A percentile compares a stretch with the other conserved stretches of the same genome.
Conservation (phyloP, 1,140 invertebrate species). For the Doryteuthis pealeii region DNA sequence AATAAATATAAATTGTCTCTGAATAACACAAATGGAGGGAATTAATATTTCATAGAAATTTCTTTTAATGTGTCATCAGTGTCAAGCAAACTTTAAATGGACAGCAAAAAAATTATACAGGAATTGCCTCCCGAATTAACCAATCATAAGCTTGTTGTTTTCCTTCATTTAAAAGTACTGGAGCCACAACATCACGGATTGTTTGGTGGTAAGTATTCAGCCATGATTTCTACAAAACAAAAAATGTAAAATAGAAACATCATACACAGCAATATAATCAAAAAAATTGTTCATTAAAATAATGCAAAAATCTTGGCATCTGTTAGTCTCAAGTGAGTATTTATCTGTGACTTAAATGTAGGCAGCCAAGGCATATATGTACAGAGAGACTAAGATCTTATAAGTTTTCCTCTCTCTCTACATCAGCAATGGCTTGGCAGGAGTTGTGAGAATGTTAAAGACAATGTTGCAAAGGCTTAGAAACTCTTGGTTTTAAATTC, state of each 20-base stretch:
- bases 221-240: slow-evolving; percentile 66
- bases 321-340: too few species aligned
- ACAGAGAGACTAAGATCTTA: not conserved
- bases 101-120: slow-evolving; percentile 34
- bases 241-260: slow-evolving; percentile 18
- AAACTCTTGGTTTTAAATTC: too few species aligned
- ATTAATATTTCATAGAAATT: not conserved
- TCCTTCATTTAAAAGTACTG: slow-evolving; percentile 68
- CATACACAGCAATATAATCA: not conserved
- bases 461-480: too few species aligned
- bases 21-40: not conserved
- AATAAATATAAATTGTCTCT: too few species aligned
- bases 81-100: not conserved
- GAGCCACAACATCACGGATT: slow-evolving; percentile 72
- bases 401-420: not conserved
- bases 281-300: not conserved
- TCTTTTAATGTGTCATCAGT: not conserved
- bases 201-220: slow-evolving; percentile 78
- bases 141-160: slow-evolving; percentile 71
- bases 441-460: too few species aligned
- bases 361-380: not conserved
- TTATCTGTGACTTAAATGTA: not conserved
- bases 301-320: too few species aligned
- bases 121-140: slow-evolving; percentile 75
- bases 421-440: too few species aligned